These are phyloP conservation scores for Vanessa tameamea DNA, from an alignment of 1,140 invertebrate genomes.

Conservation along the genomic window DNA sequence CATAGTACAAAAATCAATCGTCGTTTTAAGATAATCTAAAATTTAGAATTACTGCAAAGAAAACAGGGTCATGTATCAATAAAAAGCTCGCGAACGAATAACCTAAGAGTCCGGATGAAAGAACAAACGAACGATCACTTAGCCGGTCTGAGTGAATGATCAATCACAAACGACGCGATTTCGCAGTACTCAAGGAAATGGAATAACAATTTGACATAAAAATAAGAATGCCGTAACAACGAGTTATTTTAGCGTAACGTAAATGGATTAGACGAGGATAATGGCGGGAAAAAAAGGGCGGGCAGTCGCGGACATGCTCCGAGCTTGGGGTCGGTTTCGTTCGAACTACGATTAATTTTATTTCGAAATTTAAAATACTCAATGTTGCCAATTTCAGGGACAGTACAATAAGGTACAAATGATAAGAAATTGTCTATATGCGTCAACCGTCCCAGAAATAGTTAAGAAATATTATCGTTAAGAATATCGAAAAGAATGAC, in stretches of 20 bases:
- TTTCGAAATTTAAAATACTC: background rate
- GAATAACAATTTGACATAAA: constrained; percentile 45
- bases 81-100: constrained; percentile 38
- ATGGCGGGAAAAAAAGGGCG: background rate
- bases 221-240: constrained; percentile 26
- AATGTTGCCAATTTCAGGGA: background rate
- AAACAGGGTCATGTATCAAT: constrained; percentile 29
- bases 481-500: too few species aligned
- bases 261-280: constrained; percentile 24
- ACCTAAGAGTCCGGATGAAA: constrained; percentile 39
- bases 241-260: constrained; percentile 28
- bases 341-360: background rate
- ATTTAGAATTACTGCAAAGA: constrained; percentile 19
- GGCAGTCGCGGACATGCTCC: background rate
- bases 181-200: constrained; percentile 36
- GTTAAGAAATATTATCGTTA: too few species aligned
- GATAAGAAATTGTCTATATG: too few species aligned
- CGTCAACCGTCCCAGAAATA: too few species aligned
- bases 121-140: constrained; percentile 44
- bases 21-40: constrained; percentile 22
- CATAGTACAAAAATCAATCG: background rate
- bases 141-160: constrained; percentile 41
- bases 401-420: too few species aligned
- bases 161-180: constrained; percentile 45
- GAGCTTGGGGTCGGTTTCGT: background rate